A percentile compares a stretch with the other conserved stretches of the same genome.
Evolutionary conservation across 1,140 invertebrate species (phyloP).

Genomic region (Drosophila guanche): DNA sequence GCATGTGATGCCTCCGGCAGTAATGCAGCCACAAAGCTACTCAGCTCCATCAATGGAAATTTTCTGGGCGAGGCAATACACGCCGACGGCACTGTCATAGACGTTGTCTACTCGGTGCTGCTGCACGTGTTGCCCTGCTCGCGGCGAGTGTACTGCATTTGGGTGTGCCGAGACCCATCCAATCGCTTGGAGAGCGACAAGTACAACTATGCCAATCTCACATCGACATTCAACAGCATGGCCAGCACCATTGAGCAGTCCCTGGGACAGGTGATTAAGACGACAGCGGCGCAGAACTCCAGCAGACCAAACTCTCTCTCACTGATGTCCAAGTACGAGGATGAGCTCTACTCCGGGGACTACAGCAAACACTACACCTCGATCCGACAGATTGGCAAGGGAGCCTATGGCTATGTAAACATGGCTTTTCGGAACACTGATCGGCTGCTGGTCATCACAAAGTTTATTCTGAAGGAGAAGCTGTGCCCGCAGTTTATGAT

Average conservation of each 20-base stretch:
- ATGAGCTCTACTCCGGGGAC: conserved; percentile 85
- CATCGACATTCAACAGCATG: conserved; percentile 84
- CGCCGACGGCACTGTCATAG: conserved; percentile 55
- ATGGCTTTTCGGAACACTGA: conserved; percentile 87
- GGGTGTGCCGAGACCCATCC: conserved; percentile 85
- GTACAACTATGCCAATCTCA: conserved; percentile 77
- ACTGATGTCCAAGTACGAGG: conserved; percentile 84
- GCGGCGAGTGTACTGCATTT: conserved; percentile 84
- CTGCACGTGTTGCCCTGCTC: conserved; percentile 69
- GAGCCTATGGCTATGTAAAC: conserved; percentile 90
- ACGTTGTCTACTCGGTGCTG: conserved; percentile 64
- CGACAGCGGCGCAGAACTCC: conserved; percentile 73
- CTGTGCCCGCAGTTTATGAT: conserved; percentile 89
- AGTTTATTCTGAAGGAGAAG: conserved; percentile 89
- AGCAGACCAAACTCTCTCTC: conserved; percentile 85
- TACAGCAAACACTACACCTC: conserved; percentile 88
- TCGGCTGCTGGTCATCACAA: conserved; percentile 88
- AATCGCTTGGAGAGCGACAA: conserved; percentile 72
- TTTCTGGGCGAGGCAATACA: conserved; percentile 65
- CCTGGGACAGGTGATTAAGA: conserved; percentile 78
- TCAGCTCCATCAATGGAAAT: conserved; percentile 52
- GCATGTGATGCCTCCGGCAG: conserved; percentile 49
- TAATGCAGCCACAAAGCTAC: conserved; percentile 34
- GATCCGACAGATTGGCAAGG: conserved; percentile 89
- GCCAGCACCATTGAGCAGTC: conserved; percentile 83